Evolutionary conservation across 2,113 vertebrate species (phyloP), one percentile per base, ranked within the genome.

Genomic region (Gallinago media): DNA sequence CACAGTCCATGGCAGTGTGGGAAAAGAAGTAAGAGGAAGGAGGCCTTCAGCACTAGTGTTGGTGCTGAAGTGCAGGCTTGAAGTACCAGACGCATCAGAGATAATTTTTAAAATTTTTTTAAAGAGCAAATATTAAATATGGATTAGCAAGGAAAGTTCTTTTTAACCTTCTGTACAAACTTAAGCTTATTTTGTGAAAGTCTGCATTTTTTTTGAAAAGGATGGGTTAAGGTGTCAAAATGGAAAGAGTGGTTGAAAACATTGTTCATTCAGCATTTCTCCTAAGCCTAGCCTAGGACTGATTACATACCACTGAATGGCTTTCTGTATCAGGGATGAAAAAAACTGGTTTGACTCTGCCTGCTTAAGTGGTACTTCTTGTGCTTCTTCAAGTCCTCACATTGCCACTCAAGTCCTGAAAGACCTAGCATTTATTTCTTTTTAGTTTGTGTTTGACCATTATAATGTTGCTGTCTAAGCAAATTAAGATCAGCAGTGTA

Each of bases 221-320:
- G 3, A 6, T 34, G 3, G 38, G 5, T 66, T 68, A 80, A 72
- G 36, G 38, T 46, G 17, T 73, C 36, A n/a, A 25, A 79, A 36
- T 72, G 16, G 12, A 63, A 80, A 40, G 20, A 62, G 27, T 19
- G 4, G 8, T 62, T 66, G 56, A 42, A 91, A 78, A 70, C n/a
- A 42, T 14, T 44, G 9, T 75, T 85, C 3, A 31, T 75, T 71
- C 32, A 70, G 7, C 27, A 42, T 83, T 42, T 83, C 58, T 76
- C 23, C 22, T 72, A 52, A 61, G 7, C 20, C 50, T 62, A 13
- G 15, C 6, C 23, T 76, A 50, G 63, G 26, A 31, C 40, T 79
- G 27, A 20, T 56, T 26, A 34, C 0, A 0, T 83, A 46, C 38
- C 49, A 79, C 7, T 82, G 29, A 63, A 36, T 44, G 3, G 59